Evolutionary conservation across 2,888 invertebrate species (phyloP), one percentile per base, ranked within the genome.

Genomic region (Yponomeuta plumbellus): DNA sequence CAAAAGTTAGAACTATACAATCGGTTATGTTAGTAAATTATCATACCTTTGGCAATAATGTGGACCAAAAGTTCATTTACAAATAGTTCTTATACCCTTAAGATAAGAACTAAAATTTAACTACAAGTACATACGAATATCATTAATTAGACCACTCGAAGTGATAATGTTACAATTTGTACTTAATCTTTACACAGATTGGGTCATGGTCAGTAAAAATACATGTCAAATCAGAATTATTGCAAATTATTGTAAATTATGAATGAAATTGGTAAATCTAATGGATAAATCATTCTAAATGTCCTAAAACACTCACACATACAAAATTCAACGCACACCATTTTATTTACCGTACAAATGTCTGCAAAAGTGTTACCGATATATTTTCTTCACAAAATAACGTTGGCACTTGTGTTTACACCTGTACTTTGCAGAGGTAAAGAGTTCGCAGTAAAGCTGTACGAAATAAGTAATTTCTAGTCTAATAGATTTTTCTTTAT

Each of bases 141-240:
- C 3, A 5, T 34, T 34, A 17, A 52, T 52, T 52, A 17, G 44
- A 13, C 44, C 44, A 52, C 44, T 52, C 17, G 10, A 44, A 13
- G 44, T 52, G 13, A 17, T 52, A 17, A 17, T 52, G 34, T 26
- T 69, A 70, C 71, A 67, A 73, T 83, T 85, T 84, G 83, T 84
- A 84, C 83, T 84, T 75, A 68, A 69, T 72, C 68, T 68, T 71
- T 73, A 71, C 74, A 74, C 61, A 79, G 74, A 79, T 39, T 23
- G 26, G 34, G 81, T 82, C 83, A 81, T 81, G 80, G 80, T 76
- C 40, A 34, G 22, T 62, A 52, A 52, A 52, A 52, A 17, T 52
- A 17, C 44, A 52, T 34, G 34, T 34, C 34, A 34, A 34, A 52
- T 52, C 44, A 52, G 44, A 52, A 17, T 52, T 17, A 52, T 52